Percentiles rank a stretch among this genome's conserved stretches.
These are phyloP conservation scores for Trypoxylon attenuatum DNA, from an alignment of 2,888 invertebrate species.

Conservation along the genomic window DNA sequence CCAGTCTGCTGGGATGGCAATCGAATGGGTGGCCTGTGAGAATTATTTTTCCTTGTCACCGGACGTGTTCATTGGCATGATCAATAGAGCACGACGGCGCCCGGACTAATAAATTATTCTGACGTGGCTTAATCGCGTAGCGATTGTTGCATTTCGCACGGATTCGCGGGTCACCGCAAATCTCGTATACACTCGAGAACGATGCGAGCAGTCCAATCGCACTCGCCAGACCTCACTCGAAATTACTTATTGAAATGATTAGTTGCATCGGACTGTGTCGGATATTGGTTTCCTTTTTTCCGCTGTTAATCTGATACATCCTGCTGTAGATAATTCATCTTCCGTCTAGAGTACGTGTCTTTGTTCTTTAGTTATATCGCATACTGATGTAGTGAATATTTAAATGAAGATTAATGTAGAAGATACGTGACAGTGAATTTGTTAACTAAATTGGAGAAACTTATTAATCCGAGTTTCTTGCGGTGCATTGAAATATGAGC, in stretches of 20 bases:
- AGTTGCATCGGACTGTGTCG: neutral
- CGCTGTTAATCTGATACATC: no score
- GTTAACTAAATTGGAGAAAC: no score
- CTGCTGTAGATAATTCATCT: no score
- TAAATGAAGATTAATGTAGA: no score
- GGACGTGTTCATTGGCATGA: slow-evolving; percentile 3
- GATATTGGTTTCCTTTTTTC: no score
- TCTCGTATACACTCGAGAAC: neutral
- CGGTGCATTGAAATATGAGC: no score
- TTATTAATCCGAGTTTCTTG: no score
- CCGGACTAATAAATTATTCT: slow-evolving; percentile 34
- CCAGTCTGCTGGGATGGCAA: neutral
- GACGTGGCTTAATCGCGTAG: slow-evolving; percentile 29
- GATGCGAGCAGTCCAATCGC: neutral
- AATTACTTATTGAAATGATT: neutral
- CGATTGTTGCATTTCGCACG: slow-evolving; percentile 23
- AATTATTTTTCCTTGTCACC: slow-evolving; percentile 1
- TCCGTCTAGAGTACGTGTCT: no score
- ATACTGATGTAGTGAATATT: no score
- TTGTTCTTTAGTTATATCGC: neutral
- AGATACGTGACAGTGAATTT: no score
- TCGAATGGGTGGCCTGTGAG: neutral
- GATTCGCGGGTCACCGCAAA: slow-evolving; percentile 6
- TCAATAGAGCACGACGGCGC: slow-evolving; percentile 9
- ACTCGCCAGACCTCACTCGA: neutral